Conservation (phyloP, 2,888 invertebrate genomes). For the Hydriomena furcata region DNA sequence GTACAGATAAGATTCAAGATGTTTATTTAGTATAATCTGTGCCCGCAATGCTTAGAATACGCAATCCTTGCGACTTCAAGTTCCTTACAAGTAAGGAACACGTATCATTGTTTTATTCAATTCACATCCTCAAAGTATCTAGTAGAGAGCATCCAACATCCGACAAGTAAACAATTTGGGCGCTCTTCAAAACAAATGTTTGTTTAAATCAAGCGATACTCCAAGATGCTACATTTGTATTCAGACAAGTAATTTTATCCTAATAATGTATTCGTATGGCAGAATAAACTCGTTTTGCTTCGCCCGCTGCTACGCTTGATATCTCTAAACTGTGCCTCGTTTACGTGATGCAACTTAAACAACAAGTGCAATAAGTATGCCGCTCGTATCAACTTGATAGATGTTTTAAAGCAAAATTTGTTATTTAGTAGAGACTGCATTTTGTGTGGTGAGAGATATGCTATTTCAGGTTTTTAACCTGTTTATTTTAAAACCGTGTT, state of each 20-base stretch:
- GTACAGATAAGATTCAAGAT: too few species aligned
- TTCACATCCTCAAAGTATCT: neutral
- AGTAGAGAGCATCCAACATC: neutral
- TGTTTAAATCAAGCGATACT: slow-evolving; percentile 18
- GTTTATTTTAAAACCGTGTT: too few species aligned
- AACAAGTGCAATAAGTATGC: neutral
- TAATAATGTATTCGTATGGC: slow-evolving; percentile 34
- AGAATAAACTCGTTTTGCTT: slow-evolving; percentile 24
- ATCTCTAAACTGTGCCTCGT: slow-evolving; percentile 13
- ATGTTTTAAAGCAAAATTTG: too few species aligned
- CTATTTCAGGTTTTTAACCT: too few species aligned
- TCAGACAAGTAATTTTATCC: slow-evolving; percentile 32
- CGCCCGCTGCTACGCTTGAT: slow-evolving; percentile 11
- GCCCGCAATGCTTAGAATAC: too few species aligned
- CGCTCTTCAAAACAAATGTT: slow-evolving; percentile 21
- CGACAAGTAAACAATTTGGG: slow-evolving; percentile 3
- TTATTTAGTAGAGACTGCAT: too few species aligned
- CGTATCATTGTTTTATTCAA: neutral
- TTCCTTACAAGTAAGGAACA: too few species aligned
- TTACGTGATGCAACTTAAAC: neutral
- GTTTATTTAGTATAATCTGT: too few species aligned
- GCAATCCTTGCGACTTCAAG: too few species aligned
- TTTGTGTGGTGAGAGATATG: too few species aligned
- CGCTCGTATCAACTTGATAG: too few species aligned
- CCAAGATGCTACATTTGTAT: slow-evolving; percentile 28